A percentile compares a stretch with the other conserved stretches of the same genome.
Conservation (phyloP, 2,888 invertebrate genomes). For the Dicyrtomina minuta region DNA sequence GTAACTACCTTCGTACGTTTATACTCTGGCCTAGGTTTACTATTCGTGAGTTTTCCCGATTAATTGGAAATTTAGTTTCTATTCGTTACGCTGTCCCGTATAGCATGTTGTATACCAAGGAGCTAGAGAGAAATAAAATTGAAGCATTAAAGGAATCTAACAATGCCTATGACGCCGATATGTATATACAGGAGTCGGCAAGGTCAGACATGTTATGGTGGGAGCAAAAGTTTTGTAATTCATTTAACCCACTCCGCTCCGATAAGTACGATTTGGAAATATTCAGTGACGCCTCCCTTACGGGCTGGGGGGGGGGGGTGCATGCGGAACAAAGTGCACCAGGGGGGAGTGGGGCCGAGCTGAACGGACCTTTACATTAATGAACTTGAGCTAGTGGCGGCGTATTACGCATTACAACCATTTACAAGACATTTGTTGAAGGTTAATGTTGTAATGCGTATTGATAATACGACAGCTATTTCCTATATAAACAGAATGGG, state of each 20-base stretch:
- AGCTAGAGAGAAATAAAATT: constrained; percentile 28
- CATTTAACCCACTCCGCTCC: not conserved
- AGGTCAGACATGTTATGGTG: too few species aligned
- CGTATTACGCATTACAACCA: constrained; percentile 12
- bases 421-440: not conserved
- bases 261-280: constrained; percentile 10
- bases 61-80: constrained; percentile 24
- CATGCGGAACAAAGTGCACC: too few species aligned
- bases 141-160: too few species aligned
- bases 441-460: constrained; percentile 1
- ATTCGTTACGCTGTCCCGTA: constrained; percentile 27
- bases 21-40: not conserved
- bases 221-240: not conserved
- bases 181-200: too few species aligned
- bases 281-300: too few species aligned
- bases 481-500: too few species aligned
- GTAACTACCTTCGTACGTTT: not conserved
- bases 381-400: constrained; percentile 33
- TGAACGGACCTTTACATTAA: not conserved
- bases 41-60: not conserved
- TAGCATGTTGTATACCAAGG: constrained; percentile 25
- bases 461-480: constrained; percentile 40
- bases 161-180: too few species aligned
- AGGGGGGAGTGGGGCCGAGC: too few species aligned
- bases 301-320: too few species aligned